Percentiles rank a stretch among this genome's conserved stretches.
These are phyloP conservation scores for Bombus impatiens DNA, from an alignment of 1,140 invertebrate genomes.

Conservation along the genomic window DNA sequence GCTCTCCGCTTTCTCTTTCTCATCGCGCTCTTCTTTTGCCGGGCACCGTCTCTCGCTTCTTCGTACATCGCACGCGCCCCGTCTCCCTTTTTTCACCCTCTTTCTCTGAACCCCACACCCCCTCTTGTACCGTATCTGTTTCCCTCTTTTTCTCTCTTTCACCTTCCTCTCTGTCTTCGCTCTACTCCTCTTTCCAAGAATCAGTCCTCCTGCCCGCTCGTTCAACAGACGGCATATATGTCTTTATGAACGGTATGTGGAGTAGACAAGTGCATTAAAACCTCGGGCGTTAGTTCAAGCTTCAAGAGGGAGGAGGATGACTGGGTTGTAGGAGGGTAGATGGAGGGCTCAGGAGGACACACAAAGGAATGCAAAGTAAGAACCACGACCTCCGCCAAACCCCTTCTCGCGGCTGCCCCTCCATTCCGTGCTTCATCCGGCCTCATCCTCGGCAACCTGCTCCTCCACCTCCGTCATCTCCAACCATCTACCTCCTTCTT, in stretches of 20 bases:
- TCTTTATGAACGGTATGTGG: conserved; percentile 81
- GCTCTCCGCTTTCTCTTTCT: conserved; percentile 57
- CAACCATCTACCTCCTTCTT: background rate
- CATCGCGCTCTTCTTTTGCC: conserved; percentile 52
- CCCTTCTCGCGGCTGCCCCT: conserved; percentile 38
- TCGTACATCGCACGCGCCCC: conserved; percentile 19
- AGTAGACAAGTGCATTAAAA: conserved; percentile 83
- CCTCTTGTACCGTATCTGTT: background rate
- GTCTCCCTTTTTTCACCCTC: conserved; percentile 40
- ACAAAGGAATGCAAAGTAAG: conserved; percentile 83
- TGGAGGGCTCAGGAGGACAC: conserved; percentile 75
- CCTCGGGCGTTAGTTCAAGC: conserved; percentile 81
- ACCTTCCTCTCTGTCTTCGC: conserved; percentile 28
- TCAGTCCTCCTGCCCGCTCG: conserved; percentile 67
- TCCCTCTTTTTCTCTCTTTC: background rate
- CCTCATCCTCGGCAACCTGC: conserved; percentile 64
- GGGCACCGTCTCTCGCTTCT: conserved; percentile 47
- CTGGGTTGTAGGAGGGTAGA: conserved; percentile 58
- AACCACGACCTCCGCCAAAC: conserved; percentile 70
- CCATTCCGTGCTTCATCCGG: conserved; percentile 27
- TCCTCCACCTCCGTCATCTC: conserved; percentile 54
- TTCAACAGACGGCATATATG: conserved; percentile 79
- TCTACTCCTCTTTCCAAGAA: conserved; percentile 65
- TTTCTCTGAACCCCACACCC: background rate
- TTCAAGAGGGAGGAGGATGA: conserved; percentile 73